These are phyloP conservation scores for Gallirallus australis DNA, from an alignment of 2,797 vertebrate species.

Conservation along the genomic window DNA sequence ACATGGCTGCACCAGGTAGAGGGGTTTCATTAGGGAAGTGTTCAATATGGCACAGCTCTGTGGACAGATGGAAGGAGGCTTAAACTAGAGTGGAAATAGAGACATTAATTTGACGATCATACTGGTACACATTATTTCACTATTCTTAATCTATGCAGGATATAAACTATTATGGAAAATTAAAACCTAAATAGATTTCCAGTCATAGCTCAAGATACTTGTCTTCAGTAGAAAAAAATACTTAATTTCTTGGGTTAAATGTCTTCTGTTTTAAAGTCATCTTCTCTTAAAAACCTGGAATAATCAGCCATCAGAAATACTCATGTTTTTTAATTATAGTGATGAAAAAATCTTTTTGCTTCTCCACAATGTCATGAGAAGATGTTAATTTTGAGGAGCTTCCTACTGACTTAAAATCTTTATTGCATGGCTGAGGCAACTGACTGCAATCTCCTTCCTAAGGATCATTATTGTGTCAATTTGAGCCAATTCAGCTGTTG, in stretches of 20 bases:
- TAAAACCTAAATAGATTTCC: conserved; percentile 5
- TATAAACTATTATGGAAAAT: conserved; percentile 24
- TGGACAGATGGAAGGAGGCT: conserved; percentile 32
- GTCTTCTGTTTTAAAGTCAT: background rate
- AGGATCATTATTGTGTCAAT: conserved; percentile 1
- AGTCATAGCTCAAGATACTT: background rate
- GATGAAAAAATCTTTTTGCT: background rate
- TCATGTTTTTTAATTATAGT: background rate
- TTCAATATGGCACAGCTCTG: background rate
- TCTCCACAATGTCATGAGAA: background rate
- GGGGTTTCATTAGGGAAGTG: background rate
- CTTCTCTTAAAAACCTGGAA: background rate
- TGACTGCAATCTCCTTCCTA: background rate
- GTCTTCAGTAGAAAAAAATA: background rate
- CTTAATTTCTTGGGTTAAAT: background rate
- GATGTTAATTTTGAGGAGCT: background rate
- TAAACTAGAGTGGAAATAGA: background rate
- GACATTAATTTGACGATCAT: background rate
- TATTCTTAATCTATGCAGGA: conserved; percentile 1
- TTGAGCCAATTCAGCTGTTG: conserved; percentile 29
- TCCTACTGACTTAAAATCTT: background rate
- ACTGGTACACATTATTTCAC: background rate
- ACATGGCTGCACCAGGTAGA: background rate
- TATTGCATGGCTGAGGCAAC: conserved; percentile 32
- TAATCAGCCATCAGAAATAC: background rate